A percentile compares a stretch with the other conserved stretches of the same genome.
Evolutionary conservation across 1,140 invertebrate genomes (phyloP).

Genomic region (Panonychus citri): DNA sequence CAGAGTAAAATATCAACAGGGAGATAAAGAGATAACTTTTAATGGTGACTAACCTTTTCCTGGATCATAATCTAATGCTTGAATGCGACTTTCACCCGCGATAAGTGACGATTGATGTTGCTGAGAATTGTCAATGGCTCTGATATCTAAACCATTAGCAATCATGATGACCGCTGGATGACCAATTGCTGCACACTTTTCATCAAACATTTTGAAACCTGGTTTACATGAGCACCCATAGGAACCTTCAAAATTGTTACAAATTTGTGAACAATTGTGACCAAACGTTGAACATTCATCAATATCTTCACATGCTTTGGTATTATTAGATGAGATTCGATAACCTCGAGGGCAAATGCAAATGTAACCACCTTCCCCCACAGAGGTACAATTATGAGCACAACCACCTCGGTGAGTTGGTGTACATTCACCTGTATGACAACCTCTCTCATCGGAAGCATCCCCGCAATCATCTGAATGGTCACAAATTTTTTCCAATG

Average conservation of each 20-base stretch:
- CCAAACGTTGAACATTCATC: conserved; percentile 58
- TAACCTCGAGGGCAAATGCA: conserved; percentile 67
- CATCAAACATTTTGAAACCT: conserved; percentile 37
- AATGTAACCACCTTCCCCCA: conserved; percentile 52
- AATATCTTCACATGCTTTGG: conserved; percentile 41
- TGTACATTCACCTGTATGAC: conserved; percentile 49
- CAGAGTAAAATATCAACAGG: too few species aligned
- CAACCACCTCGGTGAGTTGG: conserved; percentile 60
- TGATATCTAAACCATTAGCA: conserved; percentile 60
- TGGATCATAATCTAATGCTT: conserved; percentile 63
- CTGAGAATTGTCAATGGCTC: conserved; percentile 33
- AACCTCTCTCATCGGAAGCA: conserved; percentile 66
- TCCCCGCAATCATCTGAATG: conserved; percentile 55
- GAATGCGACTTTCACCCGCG: conserved; percentile 53
- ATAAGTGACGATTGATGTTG: conserved; percentile 32
- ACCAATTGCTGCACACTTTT: conserved; percentile 16
- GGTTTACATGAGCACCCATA: conserved; percentile 62
- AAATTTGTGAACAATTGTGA: conserved; percentile 75
- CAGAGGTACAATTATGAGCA: conserved; percentile 53
- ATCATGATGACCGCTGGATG: conserved; percentile 21
- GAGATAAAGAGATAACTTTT: neutral
- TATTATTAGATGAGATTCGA: conserved; percentile 36
- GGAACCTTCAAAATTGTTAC: conserved; percentile 71
- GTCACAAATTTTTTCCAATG: conserved; percentile 54
- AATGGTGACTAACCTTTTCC: conserved; percentile 19